Conservation (phyloP, 2,797 vertebrate species). For the Sebastes jordani region DNA sequence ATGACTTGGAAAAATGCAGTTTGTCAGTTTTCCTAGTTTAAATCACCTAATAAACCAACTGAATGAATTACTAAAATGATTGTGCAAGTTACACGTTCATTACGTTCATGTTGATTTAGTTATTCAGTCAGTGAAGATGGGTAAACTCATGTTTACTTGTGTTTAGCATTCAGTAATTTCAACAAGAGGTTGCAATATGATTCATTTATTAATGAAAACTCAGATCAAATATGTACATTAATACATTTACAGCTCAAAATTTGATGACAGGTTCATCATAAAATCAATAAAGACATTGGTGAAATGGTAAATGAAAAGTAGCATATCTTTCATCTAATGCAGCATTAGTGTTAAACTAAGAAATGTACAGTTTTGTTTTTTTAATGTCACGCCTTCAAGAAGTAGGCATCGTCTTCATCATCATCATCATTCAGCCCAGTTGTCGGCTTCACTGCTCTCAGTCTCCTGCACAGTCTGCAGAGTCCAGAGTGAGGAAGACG, state of each 20-base stretch:
- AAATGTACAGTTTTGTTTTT: not conserved
- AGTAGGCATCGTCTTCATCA: not conserved
- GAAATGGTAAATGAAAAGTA: conserved; percentile 22
- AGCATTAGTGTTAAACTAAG: not conserved
- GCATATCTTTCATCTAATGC: not conserved
- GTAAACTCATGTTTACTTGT: not conserved
- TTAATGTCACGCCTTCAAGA: not conserved
- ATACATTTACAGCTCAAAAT: conserved; percentile 18
- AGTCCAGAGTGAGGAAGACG: conserved; percentile 77
- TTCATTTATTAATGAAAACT: conserved; percentile 63
- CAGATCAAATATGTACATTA: conserved; percentile 42
- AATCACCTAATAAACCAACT: not conserved
- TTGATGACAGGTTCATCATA: not conserved
- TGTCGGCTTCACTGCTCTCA: conserved; percentile 52
- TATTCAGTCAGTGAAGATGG: not conserved
- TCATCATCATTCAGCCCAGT: not conserved
- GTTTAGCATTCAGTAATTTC: conserved; percentile 2
- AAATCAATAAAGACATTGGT: not conserved
- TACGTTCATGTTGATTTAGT: not conserved
- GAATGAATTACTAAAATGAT: not conserved
- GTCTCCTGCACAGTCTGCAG: conserved; percentile 59
- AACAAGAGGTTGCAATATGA: conserved; percentile 36
- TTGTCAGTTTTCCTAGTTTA: not conserved
- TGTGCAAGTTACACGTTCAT: not conserved
- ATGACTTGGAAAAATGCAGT: not conserved